Evolutionary conservation across 1,140 invertebrate genomes (phyloP).

Genomic region (Artemia franciscana): DNA sequence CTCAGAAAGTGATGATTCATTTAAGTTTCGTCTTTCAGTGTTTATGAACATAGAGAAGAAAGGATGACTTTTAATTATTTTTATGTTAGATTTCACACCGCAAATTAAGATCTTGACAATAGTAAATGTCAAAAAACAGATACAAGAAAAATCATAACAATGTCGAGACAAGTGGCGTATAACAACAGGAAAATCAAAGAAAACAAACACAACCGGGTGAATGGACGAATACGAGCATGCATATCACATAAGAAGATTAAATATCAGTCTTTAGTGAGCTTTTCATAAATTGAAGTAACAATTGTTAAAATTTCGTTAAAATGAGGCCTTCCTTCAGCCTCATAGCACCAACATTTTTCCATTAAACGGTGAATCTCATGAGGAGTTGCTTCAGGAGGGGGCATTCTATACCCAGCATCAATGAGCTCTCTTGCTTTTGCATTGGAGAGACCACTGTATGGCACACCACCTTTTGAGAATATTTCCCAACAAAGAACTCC

Average conservation of each 20-base stretch:
- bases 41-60: no score
- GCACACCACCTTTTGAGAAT: conserved; percentile 74
- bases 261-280: not conserved
- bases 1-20: no score
- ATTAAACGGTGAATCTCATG: conserved; percentile 74
- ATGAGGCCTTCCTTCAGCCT: conserved; percentile 68
- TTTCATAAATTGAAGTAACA: not conserved
- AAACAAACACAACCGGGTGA: not conserved
- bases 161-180: no score
- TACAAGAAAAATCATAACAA: no score
- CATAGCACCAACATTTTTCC: conserved; percentile 79
- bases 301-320: conserved; percentile 55
- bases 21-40: no score
- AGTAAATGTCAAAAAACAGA: no score
- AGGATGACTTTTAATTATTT: no score
- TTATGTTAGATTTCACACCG: no score
- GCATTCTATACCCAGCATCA: conserved; percentile 78
- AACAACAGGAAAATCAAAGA: not conserved
- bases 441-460: conserved; percentile 81
- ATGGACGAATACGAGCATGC: not conserved
- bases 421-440: conserved; percentile 77
- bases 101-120: no score
- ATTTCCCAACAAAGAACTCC: conserved; percentile 93
- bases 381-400: conserved; percentile 59
- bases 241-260: not conserved